These are phyloP conservation scores for Drosophila prostipennis DNA, from an alignment of 2,888 invertebrate genomes.

Conservation along the genomic window DNA sequence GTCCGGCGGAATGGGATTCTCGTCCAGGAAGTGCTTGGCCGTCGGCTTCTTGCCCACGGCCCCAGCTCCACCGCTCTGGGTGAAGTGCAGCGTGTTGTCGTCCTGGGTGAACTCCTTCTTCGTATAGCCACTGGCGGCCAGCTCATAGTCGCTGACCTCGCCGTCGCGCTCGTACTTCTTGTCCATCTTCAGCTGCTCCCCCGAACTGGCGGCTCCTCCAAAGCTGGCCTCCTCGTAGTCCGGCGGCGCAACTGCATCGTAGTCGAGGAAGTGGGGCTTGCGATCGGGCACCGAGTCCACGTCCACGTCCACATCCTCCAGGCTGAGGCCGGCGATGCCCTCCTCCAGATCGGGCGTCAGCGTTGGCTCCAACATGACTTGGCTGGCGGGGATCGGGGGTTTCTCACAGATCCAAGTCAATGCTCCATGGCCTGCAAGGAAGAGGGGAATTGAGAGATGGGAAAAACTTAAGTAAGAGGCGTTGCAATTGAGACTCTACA, in stretches of 20 bases:
- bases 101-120: slow-evolving; percentile 84
- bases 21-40: slow-evolving; percentile 83
- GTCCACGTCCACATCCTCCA: slow-evolving; percentile 75
- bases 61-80: slow-evolving; percentile 53
- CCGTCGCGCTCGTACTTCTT: slow-evolving; percentile 84
- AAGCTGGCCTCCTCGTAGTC: slow-evolving; percentile 82
- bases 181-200: slow-evolving; percentile 83
- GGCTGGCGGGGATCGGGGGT: slow-evolving; percentile 15
- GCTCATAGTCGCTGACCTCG: slow-evolving; percentile 84
- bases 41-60: slow-evolving; percentile 59
- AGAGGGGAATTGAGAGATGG: background rate
- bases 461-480: slow-evolving; percentile 17
- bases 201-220: slow-evolving; percentile 55
- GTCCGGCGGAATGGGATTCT: slow-evolving; percentile 84
- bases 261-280: slow-evolving; percentile 87
- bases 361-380: slow-evolving; percentile 66
- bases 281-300: slow-evolving; percentile 83
- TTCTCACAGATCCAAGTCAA: slow-evolving; percentile 42
- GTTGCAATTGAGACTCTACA: slow-evolving; percentile 23
- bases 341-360: slow-evolving; percentile 51
- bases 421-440: slow-evolving; percentile 62
- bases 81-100: slow-evolving; percentile 79
- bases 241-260: slow-evolving; percentile 87
- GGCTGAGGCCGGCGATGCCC: slow-evolving; percentile 57
- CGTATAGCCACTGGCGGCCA: slow-evolving; percentile 84